Percentiles rank a stretch among this genome's conserved stretches.
phyloP scores from a whole-genome alignment of 2,888 invertebrate genomes.

The Hyposoter dolosus region DNA sequence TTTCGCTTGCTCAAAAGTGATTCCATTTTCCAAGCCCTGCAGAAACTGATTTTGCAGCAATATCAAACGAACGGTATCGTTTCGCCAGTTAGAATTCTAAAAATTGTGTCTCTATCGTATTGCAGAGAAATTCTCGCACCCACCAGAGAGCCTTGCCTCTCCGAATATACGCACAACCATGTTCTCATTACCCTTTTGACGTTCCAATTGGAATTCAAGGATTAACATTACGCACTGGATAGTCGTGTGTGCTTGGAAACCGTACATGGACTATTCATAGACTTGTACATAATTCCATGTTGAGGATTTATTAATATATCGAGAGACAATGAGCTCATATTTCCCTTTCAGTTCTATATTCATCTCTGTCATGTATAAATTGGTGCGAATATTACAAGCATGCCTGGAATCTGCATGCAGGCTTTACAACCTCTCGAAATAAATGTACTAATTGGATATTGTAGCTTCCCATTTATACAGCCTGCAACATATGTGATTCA shows the following conservation, averaged over 20 bases:
- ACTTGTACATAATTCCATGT: not conserved
- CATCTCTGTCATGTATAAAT: not conserved
- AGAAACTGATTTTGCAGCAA: not conserved
- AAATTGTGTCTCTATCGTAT: not conserved
- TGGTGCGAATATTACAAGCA: not conserved
- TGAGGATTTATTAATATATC: slow-evolving; percentile 35
- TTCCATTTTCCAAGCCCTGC: not conserved
- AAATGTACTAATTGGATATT: slow-evolving; percentile 15
- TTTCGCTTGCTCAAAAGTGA: not conserved
- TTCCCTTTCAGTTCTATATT: slow-evolving; percentile 20
- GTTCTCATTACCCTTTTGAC: slow-evolving; percentile 52
- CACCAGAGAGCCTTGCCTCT: slow-evolving; percentile 16
- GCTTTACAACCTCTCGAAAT: not conserved
- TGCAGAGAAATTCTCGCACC: slow-evolving; percentile 9
- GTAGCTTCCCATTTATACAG: not conserved
- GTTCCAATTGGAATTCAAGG: slow-evolving; percentile 49
- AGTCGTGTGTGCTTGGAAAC: not conserved
- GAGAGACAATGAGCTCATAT: slow-evolving; percentile 18
- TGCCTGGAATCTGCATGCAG: not conserved
- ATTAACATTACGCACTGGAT: slow-evolving; percentile 37
- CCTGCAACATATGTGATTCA: not conserved
- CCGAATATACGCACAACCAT: slow-evolving; percentile 44
- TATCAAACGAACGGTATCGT: not conserved
- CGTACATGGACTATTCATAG: not conserved
- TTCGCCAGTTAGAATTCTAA: not conserved